These are phyloP conservation scores for Lasiurus borealis DNA, from an alignment of 2,113 vertebrate genomes.

Conservation along the genomic window DNA sequence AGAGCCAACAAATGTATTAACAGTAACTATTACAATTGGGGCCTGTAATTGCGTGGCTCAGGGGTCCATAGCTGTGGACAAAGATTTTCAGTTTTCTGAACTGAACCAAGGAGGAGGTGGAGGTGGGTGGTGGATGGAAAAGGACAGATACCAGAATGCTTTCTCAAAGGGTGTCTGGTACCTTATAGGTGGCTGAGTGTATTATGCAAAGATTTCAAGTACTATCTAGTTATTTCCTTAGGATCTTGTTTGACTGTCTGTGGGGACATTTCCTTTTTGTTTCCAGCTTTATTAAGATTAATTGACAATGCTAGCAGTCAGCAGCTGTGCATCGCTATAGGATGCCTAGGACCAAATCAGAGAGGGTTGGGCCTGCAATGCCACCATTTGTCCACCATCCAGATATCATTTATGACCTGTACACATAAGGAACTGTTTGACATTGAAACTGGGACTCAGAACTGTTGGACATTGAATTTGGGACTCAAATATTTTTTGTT, in stretches of 20 bases:
- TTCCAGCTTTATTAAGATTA: neutral
- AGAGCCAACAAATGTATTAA: conserved; percentile 28
- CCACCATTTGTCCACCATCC: no score
- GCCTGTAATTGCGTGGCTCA: neutral
- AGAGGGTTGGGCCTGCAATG: no score
- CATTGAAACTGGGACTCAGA: no score
- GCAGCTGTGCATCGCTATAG: no score
- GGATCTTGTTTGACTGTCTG: conserved; percentile 42
- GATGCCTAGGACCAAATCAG: no score
- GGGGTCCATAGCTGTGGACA: neutral
- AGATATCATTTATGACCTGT: no score
- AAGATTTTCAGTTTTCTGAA: conserved; percentile 20
- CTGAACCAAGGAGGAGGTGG: neutral
- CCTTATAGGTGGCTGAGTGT: conserved; percentile 25
- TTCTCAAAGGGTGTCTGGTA: conserved; percentile 19
- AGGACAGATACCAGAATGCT: neutral
- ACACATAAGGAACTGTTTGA: no score
- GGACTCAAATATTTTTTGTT: no score
- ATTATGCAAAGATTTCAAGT: conserved; percentile 61
- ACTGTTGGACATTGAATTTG: no score
- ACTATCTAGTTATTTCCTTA: conserved; percentile 52
- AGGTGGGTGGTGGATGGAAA: neutral
- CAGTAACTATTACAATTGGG: conserved; percentile 2
- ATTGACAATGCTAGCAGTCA: neutral
- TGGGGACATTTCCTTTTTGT: neutral